Percentiles rank a stretch among this genome's conserved stretches.
These are phyloP conservation scores for Alca torda DNA, from an alignment of 2,797 vertebrate species.

Conservation along the genomic window DNA sequence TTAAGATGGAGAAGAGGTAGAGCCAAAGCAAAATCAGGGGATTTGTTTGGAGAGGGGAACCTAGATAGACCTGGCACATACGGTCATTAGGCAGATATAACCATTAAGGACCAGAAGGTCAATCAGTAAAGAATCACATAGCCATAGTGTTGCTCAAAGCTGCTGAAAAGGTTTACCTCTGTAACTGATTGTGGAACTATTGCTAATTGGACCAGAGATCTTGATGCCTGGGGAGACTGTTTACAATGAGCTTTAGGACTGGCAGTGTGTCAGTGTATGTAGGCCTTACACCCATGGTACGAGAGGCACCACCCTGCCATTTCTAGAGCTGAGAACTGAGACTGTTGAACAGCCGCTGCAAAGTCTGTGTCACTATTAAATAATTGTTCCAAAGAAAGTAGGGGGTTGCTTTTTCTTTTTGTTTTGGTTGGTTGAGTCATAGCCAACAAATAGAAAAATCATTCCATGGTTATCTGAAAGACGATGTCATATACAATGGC, in stretches of 20 bases:
- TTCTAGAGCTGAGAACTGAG: constrained; percentile 19
- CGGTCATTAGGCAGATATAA: neutral
- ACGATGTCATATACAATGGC: constrained; percentile 75
- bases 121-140: neutral
- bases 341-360: neutral
- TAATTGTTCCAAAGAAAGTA: constrained; percentile 61
- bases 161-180: neutral
- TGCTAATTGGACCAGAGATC: neutral
- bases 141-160: neutral
- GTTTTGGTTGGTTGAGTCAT: constrained; percentile 45
- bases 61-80: neutral
- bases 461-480: constrained; percentile 71
- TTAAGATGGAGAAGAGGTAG: neutral
- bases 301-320: neutral
- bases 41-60: neutral
- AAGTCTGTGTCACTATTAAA: neutral
- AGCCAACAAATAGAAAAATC: constrained; percentile 70
- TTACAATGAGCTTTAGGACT: neutral
- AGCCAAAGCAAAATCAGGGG: neutral
- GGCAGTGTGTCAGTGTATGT: neutral
- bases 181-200: neutral
- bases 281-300: neutral
- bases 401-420: constrained; percentile 34
- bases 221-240: neutral
- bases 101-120: neutral